Percentiles rank a stretch among this genome's conserved stretches.
phyloP scores from a whole-genome alignment of 2,797 vertebrate species.

The Urosaurus nigricauda region DNA sequence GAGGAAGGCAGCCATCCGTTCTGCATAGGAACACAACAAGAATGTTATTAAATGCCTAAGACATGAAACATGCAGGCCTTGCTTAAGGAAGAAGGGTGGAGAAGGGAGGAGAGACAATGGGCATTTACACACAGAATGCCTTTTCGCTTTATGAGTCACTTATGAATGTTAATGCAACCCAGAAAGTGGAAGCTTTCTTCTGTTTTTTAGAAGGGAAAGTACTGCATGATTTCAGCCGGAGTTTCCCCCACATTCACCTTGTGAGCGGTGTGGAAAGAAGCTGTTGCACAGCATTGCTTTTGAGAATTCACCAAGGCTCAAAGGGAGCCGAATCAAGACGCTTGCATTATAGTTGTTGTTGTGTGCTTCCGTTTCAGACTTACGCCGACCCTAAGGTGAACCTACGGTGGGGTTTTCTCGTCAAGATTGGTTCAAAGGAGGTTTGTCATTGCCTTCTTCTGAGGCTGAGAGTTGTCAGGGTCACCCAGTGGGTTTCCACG shows the following conservation, averaged over 20 bases:
- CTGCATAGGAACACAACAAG: background rate
- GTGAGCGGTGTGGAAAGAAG: background rate
- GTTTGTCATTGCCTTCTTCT: no score
- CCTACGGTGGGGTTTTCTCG: no score
- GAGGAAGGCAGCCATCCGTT: background rate
- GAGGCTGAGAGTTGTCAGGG: no score
- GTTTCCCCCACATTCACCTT: background rate
- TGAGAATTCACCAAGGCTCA: background rate
- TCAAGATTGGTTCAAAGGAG: no score
- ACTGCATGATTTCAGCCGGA: background rate
- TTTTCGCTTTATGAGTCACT: constrained; percentile 2
- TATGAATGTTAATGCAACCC: background rate
- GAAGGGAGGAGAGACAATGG: background rate
- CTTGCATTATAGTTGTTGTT: background rate
- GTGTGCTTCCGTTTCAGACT: no score
- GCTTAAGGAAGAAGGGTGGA: background rate
- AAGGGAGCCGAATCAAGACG: background rate
- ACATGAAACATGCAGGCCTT: background rate
- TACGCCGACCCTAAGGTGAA: no score
- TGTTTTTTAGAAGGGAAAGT: background rate
- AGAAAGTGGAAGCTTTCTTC: background rate
- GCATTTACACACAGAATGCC: background rate
- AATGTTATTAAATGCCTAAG: background rate
- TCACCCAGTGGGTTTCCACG: no score
- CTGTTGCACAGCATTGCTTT: background rate